Percentiles rank a stretch among this genome's conserved stretches.
Evolutionary conservation across 2,113 vertebrate species (phyloP).

Genomic region (Tapirus terrestris): DNA sequence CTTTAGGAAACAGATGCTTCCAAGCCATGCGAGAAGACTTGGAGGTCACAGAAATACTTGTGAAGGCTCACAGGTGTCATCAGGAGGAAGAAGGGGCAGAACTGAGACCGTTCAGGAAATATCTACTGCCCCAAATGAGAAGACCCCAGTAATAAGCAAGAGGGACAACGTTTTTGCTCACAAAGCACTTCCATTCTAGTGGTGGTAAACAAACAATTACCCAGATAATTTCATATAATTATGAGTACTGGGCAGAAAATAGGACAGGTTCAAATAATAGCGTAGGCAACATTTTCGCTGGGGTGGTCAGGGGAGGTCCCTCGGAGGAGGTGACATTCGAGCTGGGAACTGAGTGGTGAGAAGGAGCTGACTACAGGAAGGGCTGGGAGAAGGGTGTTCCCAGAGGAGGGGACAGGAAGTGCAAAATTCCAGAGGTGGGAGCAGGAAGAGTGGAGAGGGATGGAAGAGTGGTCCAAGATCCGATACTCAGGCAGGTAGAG

Average conservation of each 20-base stretch:
- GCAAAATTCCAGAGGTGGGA: background rate
- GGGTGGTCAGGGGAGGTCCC: background rate
- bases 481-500: background rate
- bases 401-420: background rate
- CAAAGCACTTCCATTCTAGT: background rate
- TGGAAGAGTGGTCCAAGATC: background rate
- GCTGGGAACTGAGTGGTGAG: background rate
- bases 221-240: background rate
- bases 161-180: background rate
- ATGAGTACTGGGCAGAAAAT: background rate
- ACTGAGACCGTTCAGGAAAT: background rate
- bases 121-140: background rate
- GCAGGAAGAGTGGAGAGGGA: background rate
- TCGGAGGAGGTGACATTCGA: background rate
- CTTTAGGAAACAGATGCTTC: background rate
- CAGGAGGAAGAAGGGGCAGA: background rate
- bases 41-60: background rate
- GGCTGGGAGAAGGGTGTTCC: background rate
- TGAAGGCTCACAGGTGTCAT: background rate
- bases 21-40: background rate
- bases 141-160: background rate
- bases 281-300: background rate
- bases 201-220: background rate
- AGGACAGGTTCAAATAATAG: background rate
- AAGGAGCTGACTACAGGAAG: background rate